Base-by-base conservation (phyloP, 2,113 vertebrate genomes). In the Hippoglossus stenolepis region DNA sequence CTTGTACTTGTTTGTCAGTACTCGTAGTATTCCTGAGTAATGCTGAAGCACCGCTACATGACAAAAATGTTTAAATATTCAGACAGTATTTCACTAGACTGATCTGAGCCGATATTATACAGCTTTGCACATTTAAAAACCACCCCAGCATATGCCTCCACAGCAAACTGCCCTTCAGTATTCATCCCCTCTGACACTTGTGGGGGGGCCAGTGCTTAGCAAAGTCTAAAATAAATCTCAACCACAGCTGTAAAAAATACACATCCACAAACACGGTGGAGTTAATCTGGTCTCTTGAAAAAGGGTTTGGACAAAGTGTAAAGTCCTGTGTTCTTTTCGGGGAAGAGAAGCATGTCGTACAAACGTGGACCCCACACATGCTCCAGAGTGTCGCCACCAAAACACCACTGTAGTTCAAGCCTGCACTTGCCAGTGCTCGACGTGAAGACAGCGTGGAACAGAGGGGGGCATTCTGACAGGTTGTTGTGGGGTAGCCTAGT, bases 401-500 rank as follows among this genome's bases (percentile, higher is more conserved):
- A 75, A 79, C 84, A 83, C 73, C 8, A 68, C 74, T 70, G 40
- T 31, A 81, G 82, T 75, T 90, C 89, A 90, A 86, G 90, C 85
- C 80, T 84, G 70, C 87, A 82, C 92, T 91, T 91, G 92, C 89
- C 80, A 90, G 89, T 13, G 10, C 57, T 85, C 21, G 8, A 70
- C 85, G 26, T 74, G 85, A 83, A 81, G 85, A 83, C 71, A 24
- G 82, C 75, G 63, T 75, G 83, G 73, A 88, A 75, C 63, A 63
- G 87, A 80, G 82, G 84, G 87, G 86, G 90, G 86, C 89, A 93
- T 93, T 93, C 92, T 93, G 92, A 93, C 92, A 93, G 91, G 92
- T 93, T 92, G 92, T 93, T 92, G 91, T 92, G 88, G 90, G 88
- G 92, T 93, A 92, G 92, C 89, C 89, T 92, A 91, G 90, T 92